Evolutionary conservation across 2,113 vertebrate species (phyloP).

Genomic region (Amazona vittata): DNA sequence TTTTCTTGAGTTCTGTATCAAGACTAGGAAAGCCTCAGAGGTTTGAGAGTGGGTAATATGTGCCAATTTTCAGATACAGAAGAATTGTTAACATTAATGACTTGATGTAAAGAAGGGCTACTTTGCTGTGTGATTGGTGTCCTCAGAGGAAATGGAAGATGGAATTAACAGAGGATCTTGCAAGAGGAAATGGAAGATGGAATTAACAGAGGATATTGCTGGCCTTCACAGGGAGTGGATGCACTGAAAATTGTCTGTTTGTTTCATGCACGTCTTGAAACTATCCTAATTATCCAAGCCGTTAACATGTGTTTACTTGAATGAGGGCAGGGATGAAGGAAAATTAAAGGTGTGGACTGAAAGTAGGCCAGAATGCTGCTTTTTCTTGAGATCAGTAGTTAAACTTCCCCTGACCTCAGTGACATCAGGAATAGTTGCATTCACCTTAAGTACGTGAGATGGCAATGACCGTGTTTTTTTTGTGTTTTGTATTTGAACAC

Average conservation of each 20-base stretch:
- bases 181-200: background rate
- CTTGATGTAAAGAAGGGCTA: background rate
- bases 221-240: background rate
- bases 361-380: background rate
- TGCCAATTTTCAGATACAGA: constrained; percentile 26
- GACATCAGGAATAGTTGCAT: background rate
- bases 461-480: constrained; percentile 33
- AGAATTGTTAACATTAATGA: constrained; percentile 41
- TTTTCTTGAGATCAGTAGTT: background rate
- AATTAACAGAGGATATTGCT: background rate
- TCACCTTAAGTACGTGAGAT: background rate
- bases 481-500: background rate
- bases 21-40: background rate
- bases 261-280: background rate
- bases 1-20: background rate
- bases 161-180: background rate
- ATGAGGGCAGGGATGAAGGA: background rate
- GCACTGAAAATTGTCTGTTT: background rate
- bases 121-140: constrained; percentile 43
- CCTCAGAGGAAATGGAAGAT: background rate
- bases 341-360: background rate
- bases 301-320: constrained; percentile 38
- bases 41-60: background rate
- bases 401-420: background rate
- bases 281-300: constrained; percentile 2